Percentiles rank a stretch among this genome's conserved stretches.
Evolutionary conservation across 2,797 vertebrate species (phyloP).

Genomic region (Sebastiscus albofasciatus): DNA sequence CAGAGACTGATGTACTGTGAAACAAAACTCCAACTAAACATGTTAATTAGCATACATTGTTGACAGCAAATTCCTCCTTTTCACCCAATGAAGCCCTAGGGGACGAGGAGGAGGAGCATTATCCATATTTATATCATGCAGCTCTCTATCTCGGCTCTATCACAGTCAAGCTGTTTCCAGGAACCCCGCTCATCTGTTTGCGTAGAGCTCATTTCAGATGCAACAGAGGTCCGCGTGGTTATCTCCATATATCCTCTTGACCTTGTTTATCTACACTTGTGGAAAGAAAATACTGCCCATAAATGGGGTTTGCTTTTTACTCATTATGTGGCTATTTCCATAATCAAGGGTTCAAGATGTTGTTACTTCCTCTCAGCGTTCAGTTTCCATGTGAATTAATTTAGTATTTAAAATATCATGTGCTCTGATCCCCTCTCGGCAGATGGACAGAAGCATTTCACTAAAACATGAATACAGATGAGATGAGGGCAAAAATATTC

Average conservation of each 20-base stretch:
- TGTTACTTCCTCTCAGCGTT: slow-evolving; percentile 3
- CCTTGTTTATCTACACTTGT: slow-evolving; percentile 35
- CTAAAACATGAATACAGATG: background rate
- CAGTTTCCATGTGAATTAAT: slow-evolving; percentile 37
- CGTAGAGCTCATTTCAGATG: slow-evolving; percentile 30
- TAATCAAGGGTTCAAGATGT: background rate
- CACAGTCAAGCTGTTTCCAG: slow-evolving; percentile 37
- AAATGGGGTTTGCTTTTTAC: background rate
- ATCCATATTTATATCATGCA: slow-evolving; percentile 50
- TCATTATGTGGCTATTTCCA: slow-evolving; percentile 15
- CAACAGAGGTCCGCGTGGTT: background rate
- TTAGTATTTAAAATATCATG: slow-evolving; percentile 28
- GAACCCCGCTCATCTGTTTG: slow-evolving; percentile 28
- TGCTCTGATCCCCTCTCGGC: slow-evolving; percentile 20
- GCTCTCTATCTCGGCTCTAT: slow-evolving; percentile 13
- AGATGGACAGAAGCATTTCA: slow-evolving; percentile 1
- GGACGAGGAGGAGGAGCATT: slow-evolving; percentile 12
- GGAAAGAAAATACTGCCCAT: background rate
- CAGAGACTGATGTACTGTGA: slow-evolving; percentile 44
- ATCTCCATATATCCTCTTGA: slow-evolving; percentile 14
- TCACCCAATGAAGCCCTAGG: slow-evolving; percentile 29
- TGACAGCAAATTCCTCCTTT: slow-evolving; percentile 39
- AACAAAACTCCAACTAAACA: slow-evolving; percentile 42
- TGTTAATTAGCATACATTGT: slow-evolving; percentile 58
- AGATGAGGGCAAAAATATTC: background rate